phyloP scores from a whole-genome alignment of 2,888 invertebrate genomes.

The Strigamia transsilvanica region DNA sequence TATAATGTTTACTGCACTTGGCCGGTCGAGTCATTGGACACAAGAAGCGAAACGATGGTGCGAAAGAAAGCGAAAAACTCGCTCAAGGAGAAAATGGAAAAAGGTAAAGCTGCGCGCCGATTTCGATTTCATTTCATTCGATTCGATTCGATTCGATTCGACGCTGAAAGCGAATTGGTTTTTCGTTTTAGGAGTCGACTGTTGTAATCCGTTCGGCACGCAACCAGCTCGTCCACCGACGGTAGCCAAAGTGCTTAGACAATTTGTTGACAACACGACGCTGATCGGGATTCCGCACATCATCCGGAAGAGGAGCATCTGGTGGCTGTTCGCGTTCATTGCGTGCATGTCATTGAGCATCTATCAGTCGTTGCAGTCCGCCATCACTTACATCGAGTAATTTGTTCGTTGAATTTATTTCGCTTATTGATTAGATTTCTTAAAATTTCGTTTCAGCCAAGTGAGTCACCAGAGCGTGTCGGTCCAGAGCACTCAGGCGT shows the following conservation, averaged over 20 bases:
- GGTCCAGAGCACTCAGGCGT: not conserved
- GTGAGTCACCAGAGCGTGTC: not conserved
- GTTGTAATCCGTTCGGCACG: not conserved
- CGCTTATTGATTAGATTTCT: too few species aligned
- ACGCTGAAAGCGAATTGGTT: too few species aligned
- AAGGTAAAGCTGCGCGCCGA: not conserved
- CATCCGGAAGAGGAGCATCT: not conserved
- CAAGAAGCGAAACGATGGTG: not conserved
- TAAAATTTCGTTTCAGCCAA: not conserved
- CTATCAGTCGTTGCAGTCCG: not conserved
- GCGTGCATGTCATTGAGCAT: slow-evolving; percentile 15
- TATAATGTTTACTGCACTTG: not conserved
- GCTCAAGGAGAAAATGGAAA: not conserved
- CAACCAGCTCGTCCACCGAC: not conserved
- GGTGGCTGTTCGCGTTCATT: not conserved
- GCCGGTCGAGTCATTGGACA: not conserved
- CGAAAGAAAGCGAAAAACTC: not conserved
- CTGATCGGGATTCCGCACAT: slow-evolving; percentile 24
- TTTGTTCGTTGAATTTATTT: not conserved
- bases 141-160: not conserved
- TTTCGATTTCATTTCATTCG: not conserved
- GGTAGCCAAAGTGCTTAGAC: not conserved
- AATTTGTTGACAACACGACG: slow-evolving; percentile 8
- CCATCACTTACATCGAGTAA: not conserved
- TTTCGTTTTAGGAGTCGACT: not conserved